Percentiles rank a stretch among this genome's conserved stretches.
Conservation (phyloP, 1,140 invertebrate genomes). For the Euwallacea fornicatus region DNA sequence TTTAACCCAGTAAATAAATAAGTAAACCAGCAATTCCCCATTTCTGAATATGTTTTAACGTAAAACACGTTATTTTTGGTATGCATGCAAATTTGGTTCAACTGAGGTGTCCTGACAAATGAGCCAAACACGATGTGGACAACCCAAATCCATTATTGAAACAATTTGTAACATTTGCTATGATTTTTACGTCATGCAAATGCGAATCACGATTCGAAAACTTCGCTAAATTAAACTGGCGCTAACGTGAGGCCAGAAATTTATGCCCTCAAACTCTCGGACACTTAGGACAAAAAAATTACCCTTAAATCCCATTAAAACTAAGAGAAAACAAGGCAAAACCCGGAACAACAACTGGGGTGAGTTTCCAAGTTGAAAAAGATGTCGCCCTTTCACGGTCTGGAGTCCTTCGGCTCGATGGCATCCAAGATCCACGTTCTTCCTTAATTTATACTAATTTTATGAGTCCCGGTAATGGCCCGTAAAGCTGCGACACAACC, state of each 20-base stretch:
- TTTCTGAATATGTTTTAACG: too few species aligned
- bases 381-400: constrained; percentile 31
- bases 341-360: background rate
- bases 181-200: too few species aligned
- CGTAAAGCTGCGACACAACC: constrained; percentile 29
- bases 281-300: background rate
- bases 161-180: too few species aligned
- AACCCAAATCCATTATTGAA: too few species aligned
- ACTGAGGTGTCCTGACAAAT: too few species aligned
- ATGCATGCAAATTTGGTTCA: too few species aligned
- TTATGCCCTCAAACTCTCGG: background rate
- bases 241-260: background rate
- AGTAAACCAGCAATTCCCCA: too few species aligned
- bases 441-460: constrained; percentile 32
- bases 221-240: too few species aligned
- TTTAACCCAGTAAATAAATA: too few species aligned
- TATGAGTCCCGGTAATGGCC: constrained; percentile 28
- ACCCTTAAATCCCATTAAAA: background rate
- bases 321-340: background rate
- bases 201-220: too few species aligned
- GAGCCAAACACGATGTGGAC: too few species aligned
- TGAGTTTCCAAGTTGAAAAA: constrained; percentile 14
- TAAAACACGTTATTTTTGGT: too few species aligned
- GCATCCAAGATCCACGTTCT: constrained; percentile 23
- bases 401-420: constrained; percentile 11